Conservation (phyloP, 2,888 invertebrate genomes). For the Scrobipalpa atriplicella region DNA sequence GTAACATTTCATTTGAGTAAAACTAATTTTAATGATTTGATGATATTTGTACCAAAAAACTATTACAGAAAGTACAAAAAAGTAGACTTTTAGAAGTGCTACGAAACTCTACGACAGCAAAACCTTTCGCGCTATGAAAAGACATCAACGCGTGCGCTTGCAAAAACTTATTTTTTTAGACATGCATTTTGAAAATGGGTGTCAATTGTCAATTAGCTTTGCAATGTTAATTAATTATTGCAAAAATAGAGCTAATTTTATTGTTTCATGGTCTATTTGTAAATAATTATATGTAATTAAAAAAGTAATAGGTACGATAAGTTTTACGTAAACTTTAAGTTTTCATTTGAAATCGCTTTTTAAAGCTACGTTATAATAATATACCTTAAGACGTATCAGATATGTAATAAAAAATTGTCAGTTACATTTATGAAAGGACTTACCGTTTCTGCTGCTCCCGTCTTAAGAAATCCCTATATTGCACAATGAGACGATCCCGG, state of each 20-base stretch:
- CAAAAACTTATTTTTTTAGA: constrained; percentile 4
- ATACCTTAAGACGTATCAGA: constrained; percentile 6
- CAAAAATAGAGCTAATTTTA: not conserved
- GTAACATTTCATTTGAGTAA: too few species aligned
- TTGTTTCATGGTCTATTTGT: not conserved
- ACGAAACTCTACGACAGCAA: not conserved
- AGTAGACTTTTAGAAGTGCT: not conserved
- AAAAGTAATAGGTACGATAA: not conserved
- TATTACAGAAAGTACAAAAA: not conserved
- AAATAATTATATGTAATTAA: not conserved
- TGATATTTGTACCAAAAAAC: too few species aligned
- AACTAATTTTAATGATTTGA: too few species aligned
- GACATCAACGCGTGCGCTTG: constrained; percentile 37
- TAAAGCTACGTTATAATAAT: not conserved
- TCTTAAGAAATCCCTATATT: constrained; percentile 67
- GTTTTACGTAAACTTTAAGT: too few species aligned
- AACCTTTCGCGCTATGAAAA: constrained; percentile 29
- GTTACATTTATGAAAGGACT: constrained; percentile 47
- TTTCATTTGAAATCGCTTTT: too few species aligned
- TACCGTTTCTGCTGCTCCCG: constrained; percentile 62
- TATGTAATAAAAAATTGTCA: constrained; percentile 23
- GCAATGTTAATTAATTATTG: not conserved
- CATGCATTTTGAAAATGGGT: not conserved
- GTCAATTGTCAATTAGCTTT: not conserved
- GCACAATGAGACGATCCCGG: constrained; percentile 60